phyloP scores from a whole-genome alignment of 2,888 invertebrate genomes.

The Orthosia gothica region DNA sequence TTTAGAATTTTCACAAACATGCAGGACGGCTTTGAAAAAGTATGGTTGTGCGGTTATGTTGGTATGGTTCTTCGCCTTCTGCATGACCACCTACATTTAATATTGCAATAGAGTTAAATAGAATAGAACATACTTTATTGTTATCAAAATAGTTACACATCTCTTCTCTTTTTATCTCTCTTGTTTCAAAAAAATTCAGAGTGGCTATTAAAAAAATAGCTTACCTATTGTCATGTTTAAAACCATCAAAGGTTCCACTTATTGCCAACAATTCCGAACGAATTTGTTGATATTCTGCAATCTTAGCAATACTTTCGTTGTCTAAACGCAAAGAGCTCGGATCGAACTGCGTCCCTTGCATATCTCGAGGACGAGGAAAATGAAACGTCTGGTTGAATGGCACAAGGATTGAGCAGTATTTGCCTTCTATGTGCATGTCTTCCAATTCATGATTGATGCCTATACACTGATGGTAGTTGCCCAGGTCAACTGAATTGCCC shows the following conservation, averaged over 20 bases:
- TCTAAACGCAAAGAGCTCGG: conserved; percentile 42
- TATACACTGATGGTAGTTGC: conserved; percentile 64
- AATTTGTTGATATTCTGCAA: conserved; percentile 33
- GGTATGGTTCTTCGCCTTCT: too few species aligned
- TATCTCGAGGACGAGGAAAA: conserved; percentile 32
- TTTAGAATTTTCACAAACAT: too few species aligned
- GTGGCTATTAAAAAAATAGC: neutral
- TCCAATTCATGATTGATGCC: conserved; percentile 37
- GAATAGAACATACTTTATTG: too few species aligned
- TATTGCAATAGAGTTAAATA: too few species aligned
- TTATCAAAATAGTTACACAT: too few species aligned
- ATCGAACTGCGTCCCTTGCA: conserved; percentile 37
- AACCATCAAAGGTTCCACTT: conserved; percentile 39
- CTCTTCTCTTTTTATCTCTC: neutral
- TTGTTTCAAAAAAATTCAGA: too few species aligned
- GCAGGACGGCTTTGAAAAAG: too few species aligned
- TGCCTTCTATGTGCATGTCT: conserved; percentile 50
- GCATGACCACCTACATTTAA: too few species aligned
- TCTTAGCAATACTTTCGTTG: conserved; percentile 16
- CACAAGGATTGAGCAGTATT: conserved; percentile 60
- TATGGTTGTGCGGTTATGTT: too few species aligned
- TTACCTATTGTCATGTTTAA: conserved; percentile 19
- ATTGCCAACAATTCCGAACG: conserved; percentile 14
- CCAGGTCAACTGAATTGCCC: conserved; percentile 54
- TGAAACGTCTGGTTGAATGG: conserved; percentile 48